Percentiles rank a stretch among this genome's conserved stretches.
Evolutionary conservation across 2,113 vertebrate genomes (phyloP).

Genomic region (Macquaria ambigua): DNA sequence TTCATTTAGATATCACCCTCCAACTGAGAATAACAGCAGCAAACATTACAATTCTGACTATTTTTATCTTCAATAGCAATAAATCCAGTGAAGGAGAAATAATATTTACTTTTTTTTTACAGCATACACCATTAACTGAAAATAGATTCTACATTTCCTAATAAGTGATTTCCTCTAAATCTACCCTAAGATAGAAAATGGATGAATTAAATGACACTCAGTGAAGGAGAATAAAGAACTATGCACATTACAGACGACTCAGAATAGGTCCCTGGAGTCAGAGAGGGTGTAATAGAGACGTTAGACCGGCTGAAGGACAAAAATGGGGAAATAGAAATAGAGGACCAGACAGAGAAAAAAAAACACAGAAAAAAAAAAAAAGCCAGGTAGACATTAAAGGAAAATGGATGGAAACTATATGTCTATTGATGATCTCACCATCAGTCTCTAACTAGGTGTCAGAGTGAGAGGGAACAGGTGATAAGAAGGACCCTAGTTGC

Average conservation of each 20-base stretch:
- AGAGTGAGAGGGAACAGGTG: constrained; percentile 58
- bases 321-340: constrained; percentile 30
- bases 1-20: neutral
- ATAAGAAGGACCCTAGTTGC: constrained; percentile 62
- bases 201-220: constrained; percentile 58
- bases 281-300: constrained; percentile 57
- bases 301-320: constrained; percentile 32
- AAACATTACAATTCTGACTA: constrained; percentile 13
- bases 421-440: constrained; percentile 61
- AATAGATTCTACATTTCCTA: constrained; percentile 36
- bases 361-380: neutral
- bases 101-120: constrained; percentile 19
- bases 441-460: constrained; percentile 58
- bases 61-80: constrained; percentile 23
- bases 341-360: constrained; percentile 15
- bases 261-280: constrained; percentile 56
- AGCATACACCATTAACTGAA: constrained; percentile 14
- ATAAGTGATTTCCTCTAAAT: constrained; percentile 40
- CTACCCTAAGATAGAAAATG: constrained; percentile 25
- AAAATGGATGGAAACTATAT: constrained; percentile 56
- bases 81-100: constrained; percentile 29
- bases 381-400: constrained; percentile 21
- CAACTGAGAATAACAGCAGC: constrained; percentile 2
- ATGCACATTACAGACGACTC: constrained; percentile 52
- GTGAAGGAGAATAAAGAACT: constrained; percentile 51